A percentile compares a stretch with the other conserved stretches of the same genome.
These are phyloP conservation scores for Emesis furor DNA, from an alignment of 2,888 invertebrate genomes.

Conservation along the genomic window DNA sequence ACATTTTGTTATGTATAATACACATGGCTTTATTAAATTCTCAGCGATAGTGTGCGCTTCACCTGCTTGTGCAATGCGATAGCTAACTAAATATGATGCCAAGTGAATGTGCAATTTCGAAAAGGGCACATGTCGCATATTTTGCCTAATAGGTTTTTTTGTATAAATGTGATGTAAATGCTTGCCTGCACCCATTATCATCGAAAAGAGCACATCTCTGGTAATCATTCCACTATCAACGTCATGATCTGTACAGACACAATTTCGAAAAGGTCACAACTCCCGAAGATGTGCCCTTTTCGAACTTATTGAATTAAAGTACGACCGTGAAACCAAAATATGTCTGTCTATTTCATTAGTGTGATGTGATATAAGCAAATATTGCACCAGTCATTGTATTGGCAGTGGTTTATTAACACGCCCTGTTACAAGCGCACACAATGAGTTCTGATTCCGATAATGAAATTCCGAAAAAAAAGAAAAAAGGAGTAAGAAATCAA, in stretches of 20 bases:
- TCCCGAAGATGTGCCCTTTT: conserved; percentile 23
- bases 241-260: conserved; percentile 3
- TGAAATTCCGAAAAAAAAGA: not conserved
- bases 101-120: not conserved
- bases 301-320: conserved; percentile 16
- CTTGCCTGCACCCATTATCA: conserved; percentile 12
- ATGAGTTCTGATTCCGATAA: not conserved
- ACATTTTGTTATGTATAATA: conserved; percentile 54
- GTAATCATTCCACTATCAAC: conserved; percentile 8
- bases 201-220: conserved; percentile 17
- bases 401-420: not conserved
- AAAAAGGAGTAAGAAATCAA: not conserved
- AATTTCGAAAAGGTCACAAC: conserved; percentile 18
- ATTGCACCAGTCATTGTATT: conserved; percentile 18
- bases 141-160: conserved; percentile 25
- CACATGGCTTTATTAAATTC: conserved; percentile 67
- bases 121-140: not conserved
- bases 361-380: conserved; percentile 7
- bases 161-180: not conserved
- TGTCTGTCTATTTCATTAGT: conserved; percentile 14
- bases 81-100: conserved; percentile 76
- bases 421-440: not conserved
- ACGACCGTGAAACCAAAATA: not conserved
- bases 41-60: conserved; percentile 78
- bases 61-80: conserved; percentile 74